Evolutionary conservation across 2,113 vertebrate genomes (phyloP).

Genomic region (Vanacampus margaritifer): DNA sequence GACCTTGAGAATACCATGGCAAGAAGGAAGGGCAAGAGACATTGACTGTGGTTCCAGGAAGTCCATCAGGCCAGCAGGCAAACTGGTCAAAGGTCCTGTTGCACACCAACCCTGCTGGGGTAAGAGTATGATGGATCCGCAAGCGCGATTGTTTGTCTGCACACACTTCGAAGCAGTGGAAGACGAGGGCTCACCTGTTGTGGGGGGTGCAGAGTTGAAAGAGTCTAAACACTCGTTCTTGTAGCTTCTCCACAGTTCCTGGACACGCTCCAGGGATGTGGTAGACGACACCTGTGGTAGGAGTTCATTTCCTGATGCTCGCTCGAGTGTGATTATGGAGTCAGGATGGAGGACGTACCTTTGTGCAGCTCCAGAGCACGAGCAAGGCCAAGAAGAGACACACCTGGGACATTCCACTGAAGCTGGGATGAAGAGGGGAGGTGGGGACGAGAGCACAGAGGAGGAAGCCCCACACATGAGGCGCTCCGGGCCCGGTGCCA

Average conservation of each 20-base stretch:
- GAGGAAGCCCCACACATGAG: conserved; percentile 60
- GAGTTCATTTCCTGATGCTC: neutral
- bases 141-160: neutral
- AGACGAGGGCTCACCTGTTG: conserved; percentile 47
- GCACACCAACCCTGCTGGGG: conserved; percentile 80
- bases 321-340: neutral
- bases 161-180: neutral
- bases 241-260: conserved; percentile 73
- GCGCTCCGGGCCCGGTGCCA: conserved; percentile 32
- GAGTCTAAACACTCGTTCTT: conserved; percentile 65
- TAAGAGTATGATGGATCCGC: neutral
- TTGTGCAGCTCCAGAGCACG: conserved; percentile 69
- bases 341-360: conserved; percentile 51
- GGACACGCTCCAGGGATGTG: conserved; percentile 65
- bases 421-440: conserved; percentile 47
- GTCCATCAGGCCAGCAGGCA: conserved; percentile 89
- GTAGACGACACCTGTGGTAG: conserved; percentile 59
- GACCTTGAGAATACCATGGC: conserved; percentile 84
- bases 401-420: conserved; percentile 73
- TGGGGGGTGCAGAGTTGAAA: conserved; percentile 45
- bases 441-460: conserved; percentile 47
- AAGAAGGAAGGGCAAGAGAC: conserved; percentile 94
- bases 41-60: conserved; percentile 80
- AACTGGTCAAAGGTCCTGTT: conserved; percentile 90
- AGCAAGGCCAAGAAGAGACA: conserved; percentile 64